These are phyloP conservation scores for Melanotaenia duboulayi DNA, from an alignment of 2,113 vertebrate genomes.

Conservation along the genomic window DNA sequence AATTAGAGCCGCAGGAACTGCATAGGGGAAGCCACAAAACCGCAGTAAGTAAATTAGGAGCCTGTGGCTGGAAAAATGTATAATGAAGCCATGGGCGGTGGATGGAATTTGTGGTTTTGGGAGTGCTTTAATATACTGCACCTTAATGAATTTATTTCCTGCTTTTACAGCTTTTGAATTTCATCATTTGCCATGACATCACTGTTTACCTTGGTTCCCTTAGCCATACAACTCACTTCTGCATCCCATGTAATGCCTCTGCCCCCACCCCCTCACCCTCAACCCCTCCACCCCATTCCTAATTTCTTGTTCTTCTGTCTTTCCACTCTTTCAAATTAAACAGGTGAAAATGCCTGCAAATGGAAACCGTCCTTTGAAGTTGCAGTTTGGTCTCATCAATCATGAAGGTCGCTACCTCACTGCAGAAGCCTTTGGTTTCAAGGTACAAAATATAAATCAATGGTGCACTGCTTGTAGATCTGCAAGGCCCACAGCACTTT, in stretches of 20 bases:
- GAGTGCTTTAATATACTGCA: conserved; percentile 70
- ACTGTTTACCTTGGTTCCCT: conserved; percentile 18
- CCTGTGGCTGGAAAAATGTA: conserved; percentile 71
- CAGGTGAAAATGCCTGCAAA: conserved; percentile 90
- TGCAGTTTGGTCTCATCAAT: conserved; percentile 95
- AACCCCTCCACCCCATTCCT: background rate
- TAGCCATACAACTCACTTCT: background rate
- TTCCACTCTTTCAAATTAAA: conserved; percentile 16
- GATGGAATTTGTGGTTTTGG: conserved; percentile 67
- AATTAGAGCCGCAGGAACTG: conserved; percentile 71
- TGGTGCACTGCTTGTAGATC: background rate
- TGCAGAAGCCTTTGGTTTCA: conserved; percentile 93
- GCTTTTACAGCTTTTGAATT: conserved; percentile 61
- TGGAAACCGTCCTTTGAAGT: conserved; percentile 89
- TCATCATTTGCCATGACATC: conserved; percentile 66
- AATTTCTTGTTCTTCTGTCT: background rate
- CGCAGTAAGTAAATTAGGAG: conserved; percentile 80
- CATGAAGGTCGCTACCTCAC: conserved; percentile 92
- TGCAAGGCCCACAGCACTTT: background rate
- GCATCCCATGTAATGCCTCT: background rate
- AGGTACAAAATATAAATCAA: conserved; percentile 68
- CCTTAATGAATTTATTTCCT: conserved; percentile 79
- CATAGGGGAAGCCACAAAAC: conserved; percentile 77
- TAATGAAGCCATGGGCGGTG: conserved; percentile 58
- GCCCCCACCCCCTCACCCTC: no score